These are phyloP conservation scores for Artibeus lituratus DNA, from an alignment of 2,797 vertebrate genomes.

Conservation along the genomic window DNA sequence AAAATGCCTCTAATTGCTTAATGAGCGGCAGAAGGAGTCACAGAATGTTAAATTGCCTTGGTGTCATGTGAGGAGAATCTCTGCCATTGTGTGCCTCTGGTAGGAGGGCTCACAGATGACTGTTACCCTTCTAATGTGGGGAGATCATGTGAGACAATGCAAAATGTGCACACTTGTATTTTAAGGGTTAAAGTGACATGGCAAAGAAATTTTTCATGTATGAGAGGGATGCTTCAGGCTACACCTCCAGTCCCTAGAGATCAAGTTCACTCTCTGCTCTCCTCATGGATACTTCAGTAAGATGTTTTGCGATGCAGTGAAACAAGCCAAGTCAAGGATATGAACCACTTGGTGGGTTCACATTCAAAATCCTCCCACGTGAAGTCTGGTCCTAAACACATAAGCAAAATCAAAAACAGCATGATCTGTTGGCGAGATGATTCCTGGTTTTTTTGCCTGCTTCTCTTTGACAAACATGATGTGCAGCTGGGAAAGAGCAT, in stretches of 20 bases:
- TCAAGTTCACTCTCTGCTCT: background rate
- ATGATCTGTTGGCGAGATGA: background rate
- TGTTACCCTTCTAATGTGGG: background rate
- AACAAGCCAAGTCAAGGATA: background rate
- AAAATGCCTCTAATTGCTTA: constrained; percentile 56
- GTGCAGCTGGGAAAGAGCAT: constrained; percentile 8
- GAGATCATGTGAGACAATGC: background rate
- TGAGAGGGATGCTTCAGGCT: background rate
- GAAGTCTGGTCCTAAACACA: background rate
- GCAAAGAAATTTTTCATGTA: background rate
- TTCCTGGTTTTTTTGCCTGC: background rate
- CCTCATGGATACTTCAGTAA: background rate
- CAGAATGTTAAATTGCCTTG: constrained; percentile 40
- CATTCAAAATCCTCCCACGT: background rate
- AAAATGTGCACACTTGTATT: background rate
- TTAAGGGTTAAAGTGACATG: background rate
- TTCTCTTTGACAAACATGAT: constrained; percentile 35
- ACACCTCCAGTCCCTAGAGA: background rate
- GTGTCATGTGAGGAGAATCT: constrained; percentile 52
- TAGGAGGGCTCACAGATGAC: background rate
- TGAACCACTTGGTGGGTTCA: background rate
- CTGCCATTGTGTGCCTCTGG: background rate
- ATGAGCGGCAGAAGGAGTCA: constrained; percentile 50
- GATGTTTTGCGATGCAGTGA: background rate
- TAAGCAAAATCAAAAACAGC: background rate